Conservation (phyloP, 2,113 vertebrate species). For the Rana temporaria region DNA sequence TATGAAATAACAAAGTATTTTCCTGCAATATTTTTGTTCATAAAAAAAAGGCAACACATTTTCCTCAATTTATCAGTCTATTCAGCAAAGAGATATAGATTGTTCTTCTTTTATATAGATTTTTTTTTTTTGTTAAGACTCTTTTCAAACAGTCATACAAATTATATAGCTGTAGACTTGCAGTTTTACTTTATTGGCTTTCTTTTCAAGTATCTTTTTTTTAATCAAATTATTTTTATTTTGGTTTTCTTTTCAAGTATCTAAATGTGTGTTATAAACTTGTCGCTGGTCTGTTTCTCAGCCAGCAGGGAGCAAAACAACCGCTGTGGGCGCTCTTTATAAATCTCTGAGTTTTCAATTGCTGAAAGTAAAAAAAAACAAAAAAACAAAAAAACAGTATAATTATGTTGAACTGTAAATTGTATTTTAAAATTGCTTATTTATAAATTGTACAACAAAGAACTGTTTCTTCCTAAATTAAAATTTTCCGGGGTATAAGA, state of each 20-base stretch:
- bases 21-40: slow-evolving; percentile 12
- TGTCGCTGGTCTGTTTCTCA: slow-evolving; percentile 29
- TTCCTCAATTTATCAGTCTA: slow-evolving; percentile 42
- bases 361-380: neutral
- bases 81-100: slow-evolving; percentile 37
- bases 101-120: slow-evolving; percentile 45
- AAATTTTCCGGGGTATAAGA: no score
- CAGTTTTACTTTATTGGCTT: slow-evolving; percentile 46
- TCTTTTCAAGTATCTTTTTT: slow-evolving; percentile 42
- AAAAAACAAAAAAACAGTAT: neutral
- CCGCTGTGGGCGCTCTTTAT: neutral
- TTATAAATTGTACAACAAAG: neutral
- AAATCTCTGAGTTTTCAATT: neutral
- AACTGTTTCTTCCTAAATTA: no score
- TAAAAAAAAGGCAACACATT: neutral
- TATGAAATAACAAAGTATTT: slow-evolving; percentile 8
- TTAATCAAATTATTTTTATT: no score
- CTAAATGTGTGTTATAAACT: slow-evolving; percentile 44
- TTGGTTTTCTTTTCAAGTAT: slow-evolving; percentile 49
- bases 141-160: slow-evolving; percentile 42
- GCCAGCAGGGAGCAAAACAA: neutral
- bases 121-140: slow-evolving; percentile 50
- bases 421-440: neutral
- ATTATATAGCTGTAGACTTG: slow-evolving; percentile 44
- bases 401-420: no score